Conservation (phyloP, 2,797 vertebrate genomes). For the Hemitrygon akajei region DNA sequence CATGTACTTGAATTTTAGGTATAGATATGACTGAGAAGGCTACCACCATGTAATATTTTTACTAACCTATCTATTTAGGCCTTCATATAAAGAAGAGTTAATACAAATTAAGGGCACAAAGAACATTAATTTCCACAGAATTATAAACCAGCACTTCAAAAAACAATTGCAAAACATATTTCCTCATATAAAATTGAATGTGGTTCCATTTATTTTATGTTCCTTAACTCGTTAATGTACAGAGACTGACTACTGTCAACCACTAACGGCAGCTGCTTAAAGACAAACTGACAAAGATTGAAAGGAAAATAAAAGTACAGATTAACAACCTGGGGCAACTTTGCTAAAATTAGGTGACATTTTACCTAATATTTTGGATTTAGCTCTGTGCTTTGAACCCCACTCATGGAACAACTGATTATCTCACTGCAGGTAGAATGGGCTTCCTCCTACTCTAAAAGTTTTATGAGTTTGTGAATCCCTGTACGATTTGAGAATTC, state of each 20-base stretch:
- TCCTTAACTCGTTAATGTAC: background rate
- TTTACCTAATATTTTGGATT: background rate
- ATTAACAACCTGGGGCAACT: background rate
- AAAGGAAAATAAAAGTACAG: background rate
- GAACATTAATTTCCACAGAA: background rate
- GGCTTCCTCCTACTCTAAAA: background rate
- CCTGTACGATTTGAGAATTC: background rate
- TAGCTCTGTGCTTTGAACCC: background rate
- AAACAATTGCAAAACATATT: background rate
- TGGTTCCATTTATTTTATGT: background rate
- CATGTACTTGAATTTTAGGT: background rate
- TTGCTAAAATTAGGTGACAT: background rate
- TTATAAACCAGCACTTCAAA: background rate
- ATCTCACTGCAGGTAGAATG: background rate
- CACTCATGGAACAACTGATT: background rate
- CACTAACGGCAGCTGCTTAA: background rate
- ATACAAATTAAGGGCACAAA: background rate
- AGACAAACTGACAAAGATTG: background rate
- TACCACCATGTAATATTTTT: background rate
- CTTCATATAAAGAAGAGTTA: background rate
- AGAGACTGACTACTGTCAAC: background rate
- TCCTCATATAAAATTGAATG: background rate
- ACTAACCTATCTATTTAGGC: background rate
- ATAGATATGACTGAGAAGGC: background rate
- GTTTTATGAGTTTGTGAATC: background rate